These are phyloP conservation scores for Agelas oroides DNA, from an alignment of 37 sponge, comb jelly and placozoan species.

Conservation along the genomic window DNA sequence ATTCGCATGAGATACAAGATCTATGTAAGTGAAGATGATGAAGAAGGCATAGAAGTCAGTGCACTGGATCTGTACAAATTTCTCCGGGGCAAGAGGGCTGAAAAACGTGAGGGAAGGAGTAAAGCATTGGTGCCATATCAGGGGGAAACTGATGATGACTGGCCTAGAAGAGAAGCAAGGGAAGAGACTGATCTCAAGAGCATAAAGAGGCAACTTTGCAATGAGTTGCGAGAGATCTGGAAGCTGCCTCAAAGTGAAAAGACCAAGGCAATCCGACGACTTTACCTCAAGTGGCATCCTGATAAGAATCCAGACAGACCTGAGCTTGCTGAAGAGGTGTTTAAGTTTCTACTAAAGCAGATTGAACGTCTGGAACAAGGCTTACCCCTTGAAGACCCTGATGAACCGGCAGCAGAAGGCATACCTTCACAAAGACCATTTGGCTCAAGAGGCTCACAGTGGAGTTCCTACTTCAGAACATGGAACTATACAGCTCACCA, in stretches of 20 bases:
- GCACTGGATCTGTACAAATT: constrained; percentile 62
- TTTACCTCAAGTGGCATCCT: constrained; percentile 69
- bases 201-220: background rate
- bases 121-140: background rate
- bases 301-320: constrained; percentile 48
- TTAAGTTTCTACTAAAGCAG: constrained; percentile 45
- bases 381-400: constrained; percentile 29
- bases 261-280: constrained; percentile 32
- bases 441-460: too few relatives aligned
- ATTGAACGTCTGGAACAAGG: constrained; percentile 32
- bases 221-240: constrained; percentile 56
- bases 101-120: background rate
- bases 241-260: constrained; percentile 10
- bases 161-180: background rate
- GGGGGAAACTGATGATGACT: background rate
- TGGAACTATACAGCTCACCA: too few relatives aligned
- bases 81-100: constrained; percentile 1
- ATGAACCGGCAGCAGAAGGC: background rate
- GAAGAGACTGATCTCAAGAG: background rate
- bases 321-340: constrained; percentile 46
- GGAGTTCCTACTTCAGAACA: too few relatives aligned
- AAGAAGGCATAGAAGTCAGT: constrained; percentile 35
- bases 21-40: constrained; percentile 14
- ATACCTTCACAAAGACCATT: too few relatives aligned
- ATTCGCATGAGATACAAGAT: constrained; percentile 15